Evolutionary conservation across 2,113 vertebrate species (phyloP), one percentile per base, ranked within the genome.

Genomic region (Spilogale gracilis): DNA sequence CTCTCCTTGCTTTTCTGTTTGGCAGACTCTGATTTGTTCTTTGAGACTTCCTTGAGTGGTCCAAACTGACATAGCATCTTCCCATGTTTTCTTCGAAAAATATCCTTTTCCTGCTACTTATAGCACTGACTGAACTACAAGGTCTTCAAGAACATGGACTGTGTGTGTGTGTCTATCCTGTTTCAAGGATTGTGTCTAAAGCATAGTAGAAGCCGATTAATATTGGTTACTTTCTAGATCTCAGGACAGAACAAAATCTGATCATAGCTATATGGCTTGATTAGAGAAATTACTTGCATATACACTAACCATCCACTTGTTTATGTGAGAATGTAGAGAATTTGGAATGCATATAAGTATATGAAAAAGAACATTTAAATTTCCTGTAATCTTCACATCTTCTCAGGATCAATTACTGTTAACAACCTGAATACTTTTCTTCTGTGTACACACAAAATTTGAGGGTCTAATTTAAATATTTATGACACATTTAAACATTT

Each of bases 401-500:
- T 48, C 10, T 10, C 9, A 65, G 38, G 14, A 85, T 89, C 69
- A 85, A 67, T 91, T 93, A 82, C 38, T 76, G 10, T 54, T 88
- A 87, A 63, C 32, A 94, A 60, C 23, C 78, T 48, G 56, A 89
- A 86, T 94, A 81, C 14, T 96, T 97, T 74, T 52, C n/a, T 96
- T 91, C 86, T 94, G 25, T 61, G 18, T 93, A 48, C 78, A 80
- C 67, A 93, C 30, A 56, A 60, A 81, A 83, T 65, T 69, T 93
- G 50, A 90, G 27, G 4, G 5, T 91, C 73, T 52, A 50, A n/a
- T 61, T 85, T 91, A 90, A 95, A 73, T 94, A 93, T 94, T 97
- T 95, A 97, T 90, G 56, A 9, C 20, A 65, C 27, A 7, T 65
- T 96, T 96, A 86, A 93, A 87, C 20, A 94, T 82, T 95, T 94